A percentile compares a stretch with the other conserved stretches of the same genome.
Evolutionary conservation across 2,888 invertebrate genomes (phyloP).

Genomic region (Drosophila ezoana): DNA sequence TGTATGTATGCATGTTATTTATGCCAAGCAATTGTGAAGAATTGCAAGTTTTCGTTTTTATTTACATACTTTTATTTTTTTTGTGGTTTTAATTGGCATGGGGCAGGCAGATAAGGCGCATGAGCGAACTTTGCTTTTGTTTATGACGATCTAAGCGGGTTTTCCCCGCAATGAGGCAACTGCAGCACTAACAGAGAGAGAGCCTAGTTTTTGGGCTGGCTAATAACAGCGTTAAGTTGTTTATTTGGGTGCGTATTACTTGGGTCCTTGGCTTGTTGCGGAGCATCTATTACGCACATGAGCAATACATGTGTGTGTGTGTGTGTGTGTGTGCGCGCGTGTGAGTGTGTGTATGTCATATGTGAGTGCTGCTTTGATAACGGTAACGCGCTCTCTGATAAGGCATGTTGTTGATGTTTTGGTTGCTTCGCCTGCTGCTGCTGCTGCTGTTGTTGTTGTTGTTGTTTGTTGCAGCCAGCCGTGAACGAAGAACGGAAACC

Average conservation of each 20-base stretch:
- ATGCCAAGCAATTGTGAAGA: not conserved
- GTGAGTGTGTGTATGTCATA: slow-evolving; percentile 7
- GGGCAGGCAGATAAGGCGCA: slow-evolving; percentile 12
- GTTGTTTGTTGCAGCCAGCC: slow-evolving; percentile 59
- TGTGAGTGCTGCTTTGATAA: slow-evolving; percentile 55
- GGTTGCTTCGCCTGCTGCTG: slow-evolving; percentile 57
- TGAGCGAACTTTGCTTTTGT: not conserved
- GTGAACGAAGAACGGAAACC: slow-evolving; percentile 68
- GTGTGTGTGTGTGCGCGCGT: not conserved
- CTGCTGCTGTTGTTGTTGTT: slow-evolving; percentile 22
- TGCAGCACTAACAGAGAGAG: no score
- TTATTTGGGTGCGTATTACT: slow-evolving; percentile 16
- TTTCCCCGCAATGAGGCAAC: not conserved
- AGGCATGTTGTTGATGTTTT: slow-evolving; percentile 72
- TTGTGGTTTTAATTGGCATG: slow-evolving; percentile 7
- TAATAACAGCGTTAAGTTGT: no score
- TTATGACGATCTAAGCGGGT: not conserved
- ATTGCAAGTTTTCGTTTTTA: slow-evolving; percentile 5
- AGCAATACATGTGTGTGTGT: slow-evolving; percentile 7
- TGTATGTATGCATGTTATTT: not conserved
- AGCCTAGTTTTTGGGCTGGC: no score
- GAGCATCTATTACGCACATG: slow-evolving; percentile 41
- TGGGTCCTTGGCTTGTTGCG: slow-evolving; percentile 60
- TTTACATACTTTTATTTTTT: not conserved
- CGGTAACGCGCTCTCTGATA: slow-evolving; percentile 47